These are phyloP conservation scores for Andrena bicolor DNA, from an alignment of 2,888 invertebrate genomes.

Conservation along the genomic window DNA sequence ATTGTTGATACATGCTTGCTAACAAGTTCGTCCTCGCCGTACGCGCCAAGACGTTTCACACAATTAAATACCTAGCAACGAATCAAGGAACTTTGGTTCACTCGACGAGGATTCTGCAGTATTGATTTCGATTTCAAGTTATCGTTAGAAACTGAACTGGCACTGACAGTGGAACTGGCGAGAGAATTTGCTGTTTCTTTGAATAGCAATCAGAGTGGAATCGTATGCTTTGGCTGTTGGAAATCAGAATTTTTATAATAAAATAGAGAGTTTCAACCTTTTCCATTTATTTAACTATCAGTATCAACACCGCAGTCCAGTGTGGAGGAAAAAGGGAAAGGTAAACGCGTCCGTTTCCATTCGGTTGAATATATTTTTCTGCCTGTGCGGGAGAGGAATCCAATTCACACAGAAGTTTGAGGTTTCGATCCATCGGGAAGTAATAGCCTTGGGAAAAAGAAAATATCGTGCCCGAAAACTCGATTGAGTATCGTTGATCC, in stretches of 20 bases:
- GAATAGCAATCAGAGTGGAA: neutral
- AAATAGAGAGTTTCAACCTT: neutral
- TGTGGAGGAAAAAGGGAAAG: neutral
- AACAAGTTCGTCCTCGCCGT: slow-evolving; percentile 44
- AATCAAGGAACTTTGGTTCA: neutral
- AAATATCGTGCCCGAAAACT: neutral
- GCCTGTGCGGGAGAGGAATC: neutral
- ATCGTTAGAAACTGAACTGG: neutral
- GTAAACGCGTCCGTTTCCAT: neutral
- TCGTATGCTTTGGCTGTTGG: neutral
- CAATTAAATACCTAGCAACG: slow-evolving; percentile 34
- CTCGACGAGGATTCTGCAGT: slow-evolving; percentile 13
- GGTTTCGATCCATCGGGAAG: neutral
- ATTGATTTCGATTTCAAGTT: slow-evolving; percentile 28
- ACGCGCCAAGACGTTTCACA: slow-evolving; percentile 26
- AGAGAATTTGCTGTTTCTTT: neutral
- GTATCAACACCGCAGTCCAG: neutral
- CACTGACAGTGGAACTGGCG: neutral
- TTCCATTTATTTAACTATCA: neutral
- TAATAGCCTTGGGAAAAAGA: neutral
- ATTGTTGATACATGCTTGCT: slow-evolving; percentile 39
- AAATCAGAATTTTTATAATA: neutral
- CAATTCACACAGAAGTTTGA: neutral
- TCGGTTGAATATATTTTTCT: neutral
- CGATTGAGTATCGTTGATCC: slow-evolving; percentile 1